Evolutionary conservation across 2,113 vertebrate species (phyloP).

Genomic region (Stercorarius parasiticus): DNA sequence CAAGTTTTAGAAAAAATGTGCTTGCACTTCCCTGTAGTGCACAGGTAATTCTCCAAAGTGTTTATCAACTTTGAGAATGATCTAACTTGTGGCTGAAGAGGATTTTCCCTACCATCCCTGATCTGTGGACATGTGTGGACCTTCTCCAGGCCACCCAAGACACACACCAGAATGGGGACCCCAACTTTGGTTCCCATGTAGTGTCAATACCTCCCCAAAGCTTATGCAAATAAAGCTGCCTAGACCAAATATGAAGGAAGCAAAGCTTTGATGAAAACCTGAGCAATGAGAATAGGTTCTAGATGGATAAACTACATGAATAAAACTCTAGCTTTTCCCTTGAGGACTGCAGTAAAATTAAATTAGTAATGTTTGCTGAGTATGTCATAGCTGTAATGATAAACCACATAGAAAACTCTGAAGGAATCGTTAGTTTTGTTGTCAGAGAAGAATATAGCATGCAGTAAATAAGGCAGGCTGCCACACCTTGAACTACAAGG

Average conservation of each 20-base stretch:
- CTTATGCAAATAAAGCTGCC: neutral
- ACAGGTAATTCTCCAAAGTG: neutral
- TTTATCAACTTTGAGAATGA: neutral
- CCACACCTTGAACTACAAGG: conserved; percentile 28
- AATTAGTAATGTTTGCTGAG: neutral
- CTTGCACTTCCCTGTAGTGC: neutral
- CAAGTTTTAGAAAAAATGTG: neutral
- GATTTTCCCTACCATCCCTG: neutral
- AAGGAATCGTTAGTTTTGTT: conserved; percentile 1
- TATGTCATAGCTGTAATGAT: neutral
- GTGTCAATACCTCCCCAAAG: neutral
- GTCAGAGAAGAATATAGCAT: neutral
- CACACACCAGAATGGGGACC: neutral
- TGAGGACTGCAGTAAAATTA: neutral
- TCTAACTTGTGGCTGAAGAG: neutral
- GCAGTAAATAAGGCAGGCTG: conserved; percentile 15
- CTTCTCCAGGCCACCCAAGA: neutral
- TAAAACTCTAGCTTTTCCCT: neutral
- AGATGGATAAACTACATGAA: neutral
- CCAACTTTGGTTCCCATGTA: neutral
- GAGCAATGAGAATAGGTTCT: neutral
- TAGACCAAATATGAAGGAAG: neutral
- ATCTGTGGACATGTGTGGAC: neutral
- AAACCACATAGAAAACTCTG: neutral
- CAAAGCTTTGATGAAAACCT: neutral